These are phyloP conservation scores for Danionella cerebrum DNA, from an alignment of 2,113 vertebrate genomes.

Conservation along the genomic window DNA sequence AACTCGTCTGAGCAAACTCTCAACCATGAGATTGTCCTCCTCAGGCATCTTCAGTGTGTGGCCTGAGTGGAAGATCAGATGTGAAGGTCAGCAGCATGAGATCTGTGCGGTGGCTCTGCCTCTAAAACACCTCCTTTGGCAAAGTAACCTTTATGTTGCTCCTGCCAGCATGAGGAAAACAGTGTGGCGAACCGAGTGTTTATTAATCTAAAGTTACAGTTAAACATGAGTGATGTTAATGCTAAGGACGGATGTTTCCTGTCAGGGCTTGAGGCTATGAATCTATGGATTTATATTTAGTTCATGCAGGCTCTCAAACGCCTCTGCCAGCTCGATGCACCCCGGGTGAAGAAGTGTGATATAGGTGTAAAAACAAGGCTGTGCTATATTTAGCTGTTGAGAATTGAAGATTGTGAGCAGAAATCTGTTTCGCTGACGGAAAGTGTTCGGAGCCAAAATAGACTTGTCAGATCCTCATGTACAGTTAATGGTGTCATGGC, in stretches of 20 bases:
- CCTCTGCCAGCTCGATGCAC: background rate
- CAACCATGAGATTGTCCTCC: background rate
- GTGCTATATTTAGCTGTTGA: background rate
- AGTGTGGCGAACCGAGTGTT: background rate
- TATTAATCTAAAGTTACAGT: background rate
- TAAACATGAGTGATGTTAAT: background rate
- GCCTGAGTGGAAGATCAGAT: background rate
- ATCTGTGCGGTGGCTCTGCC: slow-evolving; percentile 21
- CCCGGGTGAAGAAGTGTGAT: background rate
- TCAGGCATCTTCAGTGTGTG: background rate
- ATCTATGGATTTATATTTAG: background rate
- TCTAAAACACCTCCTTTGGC: slow-evolving; percentile 40
- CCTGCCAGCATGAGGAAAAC: slow-evolving; percentile 49
- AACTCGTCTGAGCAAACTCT: background rate
- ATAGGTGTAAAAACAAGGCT: background rate
- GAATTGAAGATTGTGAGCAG: background rate
- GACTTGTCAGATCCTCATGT: background rate
- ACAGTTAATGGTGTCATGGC: no score
- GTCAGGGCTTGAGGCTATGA: background rate
- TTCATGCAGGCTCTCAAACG: background rate
- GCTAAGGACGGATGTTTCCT: background rate
- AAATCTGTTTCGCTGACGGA: background rate
- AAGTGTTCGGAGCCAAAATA: no score
- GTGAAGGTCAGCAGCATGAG: slow-evolving; percentile 34
- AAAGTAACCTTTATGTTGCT: slow-evolving; percentile 39